phyloP scores from a whole-genome alignment of 2,113 vertebrate genomes.

The Cynocephalus volans region DNA sequence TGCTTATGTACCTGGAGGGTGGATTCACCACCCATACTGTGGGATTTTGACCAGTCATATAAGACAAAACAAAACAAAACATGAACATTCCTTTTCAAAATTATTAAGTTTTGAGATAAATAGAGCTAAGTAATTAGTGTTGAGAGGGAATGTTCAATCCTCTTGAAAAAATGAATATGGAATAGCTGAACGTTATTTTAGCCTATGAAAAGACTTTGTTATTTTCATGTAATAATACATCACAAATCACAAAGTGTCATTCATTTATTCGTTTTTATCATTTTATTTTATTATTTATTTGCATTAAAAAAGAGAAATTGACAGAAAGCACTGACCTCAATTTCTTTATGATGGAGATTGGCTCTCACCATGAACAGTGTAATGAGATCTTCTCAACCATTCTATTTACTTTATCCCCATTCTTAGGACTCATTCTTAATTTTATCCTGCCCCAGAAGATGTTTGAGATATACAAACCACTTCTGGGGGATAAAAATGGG shows the following conservation, averaged over 20 bases:
- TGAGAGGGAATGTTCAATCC: not conserved
- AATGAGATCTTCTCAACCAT: not conserved
- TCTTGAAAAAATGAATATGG: not conserved
- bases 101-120: not conserved
- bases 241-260: not conserved
- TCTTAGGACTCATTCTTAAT: not conserved
- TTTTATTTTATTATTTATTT: conserved; percentile 38
- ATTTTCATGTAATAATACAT: not conserved
- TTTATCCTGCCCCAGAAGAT: not conserved
- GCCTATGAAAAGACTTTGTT: not conserved
- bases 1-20: not conserved
- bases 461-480: not conserved
- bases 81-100: conserved; percentile 40
- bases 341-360: not conserved
- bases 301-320: not conserved
- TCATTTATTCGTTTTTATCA: not conserved
- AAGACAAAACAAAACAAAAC: not conserved
- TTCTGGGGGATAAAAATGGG: not conserved
- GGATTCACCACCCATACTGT: not conserved
- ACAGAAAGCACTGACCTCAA: not conserved
- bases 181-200: not conserved
- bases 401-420: not conserved
- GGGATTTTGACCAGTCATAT: conserved; percentile 6
- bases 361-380: not conserved
- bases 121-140: not conserved